A percentile compares a stretch with the other conserved stretches of the same genome.
Conservation (phyloP, 2,113 vertebrate genomes). For the Mola mola region DNA sequence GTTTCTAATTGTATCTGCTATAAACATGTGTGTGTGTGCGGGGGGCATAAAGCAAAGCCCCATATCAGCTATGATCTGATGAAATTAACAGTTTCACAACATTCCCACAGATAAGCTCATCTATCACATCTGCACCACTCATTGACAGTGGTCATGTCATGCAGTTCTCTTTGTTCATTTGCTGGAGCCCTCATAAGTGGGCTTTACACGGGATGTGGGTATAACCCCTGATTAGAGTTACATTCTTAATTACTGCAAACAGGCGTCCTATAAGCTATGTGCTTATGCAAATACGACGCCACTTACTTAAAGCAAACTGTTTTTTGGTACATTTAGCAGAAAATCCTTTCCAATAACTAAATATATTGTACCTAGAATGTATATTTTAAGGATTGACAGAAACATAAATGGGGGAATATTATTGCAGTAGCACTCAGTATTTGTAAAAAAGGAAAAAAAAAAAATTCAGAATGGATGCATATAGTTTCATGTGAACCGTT, state of each 20-base stretch:
- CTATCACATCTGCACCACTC: conserved; percentile 53
- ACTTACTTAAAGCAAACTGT: background rate
- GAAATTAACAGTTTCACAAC: conserved; percentile 33
- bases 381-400: background rate
- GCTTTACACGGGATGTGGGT: conserved; percentile 38
- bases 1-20: too few relatives aligned
- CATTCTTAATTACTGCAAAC: conserved; percentile 63
- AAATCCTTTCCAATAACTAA: background rate
- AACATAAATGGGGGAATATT: background rate
- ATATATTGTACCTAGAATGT: too few relatives aligned
- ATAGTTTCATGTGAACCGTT: conserved; percentile 50
- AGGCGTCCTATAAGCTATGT: background rate
- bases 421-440: background rate
- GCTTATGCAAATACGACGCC: conserved; percentile 23
- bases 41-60: background rate
- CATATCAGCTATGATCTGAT: conserved; percentile 36
- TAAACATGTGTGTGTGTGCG: too few relatives aligned
- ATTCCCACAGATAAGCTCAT: conserved; percentile 55
- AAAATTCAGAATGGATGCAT: background rate
- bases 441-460: background rate
- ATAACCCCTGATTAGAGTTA: conserved; percentile 57
- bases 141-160: conserved; percentile 10
- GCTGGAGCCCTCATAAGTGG: conserved; percentile 57
- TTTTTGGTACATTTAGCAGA: background rate
- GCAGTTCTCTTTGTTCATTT: conserved; percentile 55